Base-by-base conservation (phyloP, 2,888 invertebrate genomes). In the Pyrrhia umbra region DNA sequence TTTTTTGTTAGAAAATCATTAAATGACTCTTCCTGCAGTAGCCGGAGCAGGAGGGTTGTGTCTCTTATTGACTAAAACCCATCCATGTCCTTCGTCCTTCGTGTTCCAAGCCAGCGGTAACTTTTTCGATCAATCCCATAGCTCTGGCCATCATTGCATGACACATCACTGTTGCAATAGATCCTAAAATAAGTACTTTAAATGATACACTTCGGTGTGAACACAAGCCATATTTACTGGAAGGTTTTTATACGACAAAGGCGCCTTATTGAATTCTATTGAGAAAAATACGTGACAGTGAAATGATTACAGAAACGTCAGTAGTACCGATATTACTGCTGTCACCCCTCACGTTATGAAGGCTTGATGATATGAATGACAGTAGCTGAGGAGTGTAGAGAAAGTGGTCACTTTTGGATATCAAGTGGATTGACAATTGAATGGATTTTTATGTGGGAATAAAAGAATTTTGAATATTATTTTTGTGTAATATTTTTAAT, bases 231-330 rank as follows among this genome's bases (percentile, higher is more conserved):
- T 76, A 71, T 82, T 78, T 79, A 75, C 81, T 74, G 77, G 78
- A 82, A 86, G 85, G 84, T 87, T 89, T 88, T 87, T 87, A 77
- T 84, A 87, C 78, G 85, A 90, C 88, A 89, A 90, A 86, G 85
- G 84, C 78, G 82, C 85, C 77, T 89, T 90, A 90, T 91, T 91
- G 90, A 90, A 91, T 91, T 82, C 86, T 87, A 89, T 90, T 88
- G 88, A 89, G 87, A 90, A 90, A 90, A 76, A 88, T 87, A 85
- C 68, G 82, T 84, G 88, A 88, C 85, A 80, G 77, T 68, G 71
- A 78, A 84, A 82, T 85, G 76, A 83, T 84, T 76, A 79, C 68
- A 61, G 68, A 73, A 75, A 70, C 61, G 70, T 68, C 63, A 70
- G 58, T 74, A 47, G 47, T 60, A 75, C 71, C 59, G 55, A 63